A percentile compares a stretch with the other conserved stretches of the same genome.
Conservation (phyloP, 2,113 vertebrate species). For the Egretta garzetta region DNA sequence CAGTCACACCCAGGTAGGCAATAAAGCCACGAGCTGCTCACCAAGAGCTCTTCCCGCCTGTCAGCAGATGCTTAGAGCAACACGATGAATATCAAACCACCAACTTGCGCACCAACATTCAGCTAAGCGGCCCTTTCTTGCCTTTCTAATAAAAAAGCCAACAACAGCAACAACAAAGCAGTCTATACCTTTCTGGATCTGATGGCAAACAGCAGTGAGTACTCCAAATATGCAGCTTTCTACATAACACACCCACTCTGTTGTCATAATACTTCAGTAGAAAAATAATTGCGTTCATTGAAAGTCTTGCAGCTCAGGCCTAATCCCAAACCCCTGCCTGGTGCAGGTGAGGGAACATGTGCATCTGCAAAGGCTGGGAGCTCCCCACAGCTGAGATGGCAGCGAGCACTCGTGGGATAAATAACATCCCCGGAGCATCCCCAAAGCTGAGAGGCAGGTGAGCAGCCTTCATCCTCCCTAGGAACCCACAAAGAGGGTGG, state of each 20-base stretch:
- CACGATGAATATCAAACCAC: slow-evolving; percentile 60
- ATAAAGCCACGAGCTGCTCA: slow-evolving; percentile 43
- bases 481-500: background rate
- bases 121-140: slow-evolving; percentile 43
- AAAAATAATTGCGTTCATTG: background rate
- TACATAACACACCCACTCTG: background rate
- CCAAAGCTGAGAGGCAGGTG: background rate
- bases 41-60: slow-evolving; percentile 53
- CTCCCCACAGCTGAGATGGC: background rate
- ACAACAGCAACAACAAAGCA: background rate
- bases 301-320: background rate
- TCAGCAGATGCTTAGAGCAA: slow-evolving; percentile 62
- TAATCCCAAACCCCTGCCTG: background rate
- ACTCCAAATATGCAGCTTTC: background rate
- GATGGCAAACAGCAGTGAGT: background rate
- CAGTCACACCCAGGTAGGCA: slow-evolving; percentile 26
- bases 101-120: background rate
- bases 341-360: background rate
- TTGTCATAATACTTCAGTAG: background rate
- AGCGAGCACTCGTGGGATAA: rapidly evolving
- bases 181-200: background rate
- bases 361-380: background rate
- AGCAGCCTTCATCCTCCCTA: background rate
- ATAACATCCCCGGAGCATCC: background rate
- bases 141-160: slow-evolving; percentile 30